Conservation (phyloP, 92 coral and sea anemone species). For the Bergia sp. region DNA sequence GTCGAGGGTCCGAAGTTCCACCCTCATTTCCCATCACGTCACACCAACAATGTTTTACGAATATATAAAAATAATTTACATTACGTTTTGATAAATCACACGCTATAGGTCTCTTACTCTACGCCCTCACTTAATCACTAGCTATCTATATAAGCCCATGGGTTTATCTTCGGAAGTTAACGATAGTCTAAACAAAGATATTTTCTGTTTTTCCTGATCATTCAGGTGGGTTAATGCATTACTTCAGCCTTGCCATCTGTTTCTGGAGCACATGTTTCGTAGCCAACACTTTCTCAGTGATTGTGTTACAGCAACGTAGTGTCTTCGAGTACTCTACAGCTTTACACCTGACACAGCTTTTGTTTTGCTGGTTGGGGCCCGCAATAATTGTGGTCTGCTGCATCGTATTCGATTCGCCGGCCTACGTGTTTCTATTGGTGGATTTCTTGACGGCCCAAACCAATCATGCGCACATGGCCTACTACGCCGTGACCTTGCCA, state of each 20-base stretch:
- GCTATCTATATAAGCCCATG: no score
- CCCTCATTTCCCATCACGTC: no score
- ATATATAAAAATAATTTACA: no score
- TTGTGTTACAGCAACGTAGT: conserved; percentile 64
- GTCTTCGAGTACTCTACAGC: conserved; percentile 68
- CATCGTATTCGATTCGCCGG: conserved; percentile 67
- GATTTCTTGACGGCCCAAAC: conserved; percentile 82
- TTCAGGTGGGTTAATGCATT: conserved; percentile 84
- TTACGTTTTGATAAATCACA: no score
- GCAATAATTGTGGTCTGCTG: conserved; percentile 84
- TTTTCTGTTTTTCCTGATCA: neutral
- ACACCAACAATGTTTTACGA: no score
- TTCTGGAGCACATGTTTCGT: conserved; percentile 92
- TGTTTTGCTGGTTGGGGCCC: conserved; percentile 79
- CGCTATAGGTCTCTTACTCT: neutral
- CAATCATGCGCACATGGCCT: conserved; percentile 58
- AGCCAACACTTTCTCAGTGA: conserved; percentile 86
- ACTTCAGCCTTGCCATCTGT: conserved; percentile 76
- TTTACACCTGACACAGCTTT: conserved; percentile 71
- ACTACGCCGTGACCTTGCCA: conserved; percentile 81
- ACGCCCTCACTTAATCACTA: neutral
- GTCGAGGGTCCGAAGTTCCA: no score
- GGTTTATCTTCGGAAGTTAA: no score
- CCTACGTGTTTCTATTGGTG: conserved; percentile 72
- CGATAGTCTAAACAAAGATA: neutral